Evolutionary conservation across 2,888 invertebrate species (phyloP).

Genomic region (Agrochola litura): DNA sequence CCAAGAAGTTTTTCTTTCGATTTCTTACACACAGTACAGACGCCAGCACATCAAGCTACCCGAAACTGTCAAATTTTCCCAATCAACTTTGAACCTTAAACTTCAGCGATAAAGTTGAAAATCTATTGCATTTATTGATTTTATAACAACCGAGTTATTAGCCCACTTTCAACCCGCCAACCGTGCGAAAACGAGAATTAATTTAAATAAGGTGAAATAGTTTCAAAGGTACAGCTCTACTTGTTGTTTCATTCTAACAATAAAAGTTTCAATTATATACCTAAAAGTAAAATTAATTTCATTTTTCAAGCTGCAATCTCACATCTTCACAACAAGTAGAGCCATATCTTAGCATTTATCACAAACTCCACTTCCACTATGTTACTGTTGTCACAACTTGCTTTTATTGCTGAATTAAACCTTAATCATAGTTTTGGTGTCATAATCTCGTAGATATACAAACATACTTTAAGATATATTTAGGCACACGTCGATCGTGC

Average conservation of each 20-base stretch:
- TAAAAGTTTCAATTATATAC: slow-evolving; percentile 10
- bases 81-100: too few relatives aligned
- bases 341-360: slow-evolving; percentile 48
- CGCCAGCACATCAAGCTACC: too few relatives aligned
- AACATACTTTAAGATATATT: slow-evolving; percentile 60
- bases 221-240: slow-evolving; percentile 48
- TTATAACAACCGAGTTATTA: slow-evolving; percentile 5
- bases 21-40: too few relatives aligned
- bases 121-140: slow-evolving; percentile 24
- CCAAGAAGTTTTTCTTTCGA: not conserved
- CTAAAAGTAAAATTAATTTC: slow-evolving; percentile 25
- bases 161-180: slow-evolving; percentile 46
- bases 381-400: slow-evolving; percentile 61
- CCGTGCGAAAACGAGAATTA: slow-evolving; percentile 29
- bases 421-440: slow-evolving; percentile 85
- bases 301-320: slow-evolving; percentile 37
- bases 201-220: slow-evolving; percentile 38
- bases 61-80: too few relatives aligned
- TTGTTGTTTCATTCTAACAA: slow-evolving; percentile 14
- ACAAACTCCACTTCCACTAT: slow-evolving; percentile 33
- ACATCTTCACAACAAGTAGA: slow-evolving; percentile 29
- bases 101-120: too few relatives aligned
- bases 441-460: slow-evolving; percentile 83
- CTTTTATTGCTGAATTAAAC: slow-evolving; percentile 69
- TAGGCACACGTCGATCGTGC: slow-evolving; percentile 59